These are phyloP conservation scores for Tribolium castaneum DNA, from an alignment of 1,140 invertebrate species.

Conservation along the genomic window DNA sequence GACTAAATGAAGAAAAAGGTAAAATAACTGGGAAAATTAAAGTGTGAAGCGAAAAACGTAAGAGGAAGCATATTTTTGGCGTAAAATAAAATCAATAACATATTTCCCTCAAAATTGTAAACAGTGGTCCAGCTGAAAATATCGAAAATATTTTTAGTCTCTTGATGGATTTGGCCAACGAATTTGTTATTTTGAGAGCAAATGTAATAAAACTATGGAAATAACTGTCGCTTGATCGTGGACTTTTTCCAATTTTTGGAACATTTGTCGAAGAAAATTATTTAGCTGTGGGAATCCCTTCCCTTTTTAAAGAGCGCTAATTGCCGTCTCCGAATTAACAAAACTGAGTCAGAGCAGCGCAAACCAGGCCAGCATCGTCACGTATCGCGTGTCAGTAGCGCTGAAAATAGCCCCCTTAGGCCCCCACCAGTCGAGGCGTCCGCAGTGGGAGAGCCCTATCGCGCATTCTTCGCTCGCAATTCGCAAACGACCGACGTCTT, in stretches of 20 bases:
- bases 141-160: background rate
- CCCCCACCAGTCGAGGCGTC: slow-evolving; percentile 61
- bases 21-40: no score
- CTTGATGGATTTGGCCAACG: background rate
- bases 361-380: slow-evolving; percentile 22
- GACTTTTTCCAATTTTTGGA: background rate
- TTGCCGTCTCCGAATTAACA: slow-evolving; percentile 11
- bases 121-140: background rate
- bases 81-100: background rate
- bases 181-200: background rate
- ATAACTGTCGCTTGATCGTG: background rate
- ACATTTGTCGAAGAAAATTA: background rate
- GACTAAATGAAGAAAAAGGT: no score
- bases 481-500: slow-evolving; percentile 91
- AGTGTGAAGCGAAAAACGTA: background rate
- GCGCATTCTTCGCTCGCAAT: slow-evolving; percentile 80
- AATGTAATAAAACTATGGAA: background rate
- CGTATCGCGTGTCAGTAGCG: slow-evolving; percentile 36
- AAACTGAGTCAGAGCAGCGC: slow-evolving; percentile 35
- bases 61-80: background rate
- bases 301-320: background rate
- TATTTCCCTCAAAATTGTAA: slow-evolving; percentile 2
- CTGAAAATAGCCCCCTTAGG: slow-evolving; percentile 57
- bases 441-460: slow-evolving; percentile 61
- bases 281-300: background rate